Evolutionary conservation across 2,113 vertebrate genomes (phyloP).

Genomic region (Limnothrissa miodon): DNA sequence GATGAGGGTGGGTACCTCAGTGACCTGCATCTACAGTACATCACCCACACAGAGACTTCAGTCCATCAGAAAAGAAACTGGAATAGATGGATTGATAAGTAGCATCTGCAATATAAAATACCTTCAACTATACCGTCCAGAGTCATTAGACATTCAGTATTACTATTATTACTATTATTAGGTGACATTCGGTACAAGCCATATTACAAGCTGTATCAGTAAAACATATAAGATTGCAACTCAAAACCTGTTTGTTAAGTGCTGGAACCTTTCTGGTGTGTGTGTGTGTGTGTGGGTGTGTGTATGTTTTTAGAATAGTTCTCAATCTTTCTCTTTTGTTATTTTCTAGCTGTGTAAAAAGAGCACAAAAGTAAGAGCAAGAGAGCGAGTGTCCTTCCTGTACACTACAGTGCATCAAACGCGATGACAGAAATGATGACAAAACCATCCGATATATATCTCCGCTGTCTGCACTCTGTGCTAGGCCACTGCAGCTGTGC

Average conservation of each 20-base stretch:
- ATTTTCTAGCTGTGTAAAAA: not conserved
- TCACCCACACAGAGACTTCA: not conserved
- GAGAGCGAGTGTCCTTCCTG: not conserved
- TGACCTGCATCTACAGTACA: not conserved
- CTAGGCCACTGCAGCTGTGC: not conserved
- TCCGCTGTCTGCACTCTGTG: not conserved
- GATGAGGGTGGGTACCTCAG: slow-evolving; percentile 72
- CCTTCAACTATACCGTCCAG: too few species aligned
- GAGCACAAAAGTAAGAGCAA: not conserved
- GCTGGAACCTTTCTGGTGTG: not conserved
- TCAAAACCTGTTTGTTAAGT: not conserved
- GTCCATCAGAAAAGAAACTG: too few species aligned
- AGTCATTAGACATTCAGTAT: too few species aligned
- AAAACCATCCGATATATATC: not conserved
- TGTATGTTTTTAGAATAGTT: not conserved
- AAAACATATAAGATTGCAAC: not conserved
- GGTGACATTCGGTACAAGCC: too few species aligned
- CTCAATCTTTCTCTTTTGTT: not conserved
- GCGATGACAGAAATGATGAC: not conserved
- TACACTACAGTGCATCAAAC: not conserved
- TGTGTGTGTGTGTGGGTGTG: too few species aligned
- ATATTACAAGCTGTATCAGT: not conserved
- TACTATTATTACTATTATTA: too few species aligned
- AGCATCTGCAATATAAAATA: too few species aligned
- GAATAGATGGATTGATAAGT: too few species aligned